Evolutionary conservation across 1,140 invertebrate genomes (phyloP).

Genomic region (Adelges cooleyi): DNA sequence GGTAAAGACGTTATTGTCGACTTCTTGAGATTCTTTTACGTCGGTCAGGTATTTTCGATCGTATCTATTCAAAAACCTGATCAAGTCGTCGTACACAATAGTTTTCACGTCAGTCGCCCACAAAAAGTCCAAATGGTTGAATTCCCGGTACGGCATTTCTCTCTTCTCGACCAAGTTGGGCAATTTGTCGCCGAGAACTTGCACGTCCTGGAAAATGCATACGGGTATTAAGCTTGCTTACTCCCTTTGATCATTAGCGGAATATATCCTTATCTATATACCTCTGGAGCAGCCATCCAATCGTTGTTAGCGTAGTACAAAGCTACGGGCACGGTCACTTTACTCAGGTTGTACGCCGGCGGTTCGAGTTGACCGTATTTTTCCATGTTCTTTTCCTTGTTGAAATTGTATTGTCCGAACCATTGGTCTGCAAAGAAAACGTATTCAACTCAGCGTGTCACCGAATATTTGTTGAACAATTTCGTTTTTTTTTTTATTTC

Average conservation of each 20-base stretch:
- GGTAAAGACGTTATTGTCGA: not conserved
- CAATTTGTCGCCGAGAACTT: slow-evolving; percentile 41
- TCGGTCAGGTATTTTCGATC: not conserved
- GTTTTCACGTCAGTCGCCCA: slow-evolving; percentile 48
- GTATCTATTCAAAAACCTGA: slow-evolving; percentile 30
- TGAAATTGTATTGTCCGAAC: slow-evolving; percentile 41
- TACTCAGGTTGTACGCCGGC: slow-evolving; percentile 47
- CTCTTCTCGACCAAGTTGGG: slow-evolving; percentile 40
- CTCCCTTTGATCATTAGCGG: too few relatives aligned
- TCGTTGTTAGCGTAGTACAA: slow-evolving; percentile 62
- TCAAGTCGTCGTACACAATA: slow-evolving; percentile 45
- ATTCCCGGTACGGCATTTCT: slow-evolving; percentile 45
- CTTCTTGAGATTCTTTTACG: not conserved
- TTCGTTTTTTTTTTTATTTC: not conserved
- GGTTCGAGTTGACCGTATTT: slow-evolving; percentile 41
- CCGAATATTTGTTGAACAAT: not conserved
- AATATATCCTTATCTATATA: slow-evolving; percentile 9
- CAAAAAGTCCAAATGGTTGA: slow-evolving; percentile 60
- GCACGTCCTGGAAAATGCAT: slow-evolving; percentile 45
- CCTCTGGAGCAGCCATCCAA: slow-evolving; percentile 43
- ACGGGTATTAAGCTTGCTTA: too few relatives aligned
- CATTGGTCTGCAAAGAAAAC: slow-evolving; percentile 22
- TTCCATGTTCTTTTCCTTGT: slow-evolving; percentile 40
- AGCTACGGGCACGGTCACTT: slow-evolving; percentile 51
- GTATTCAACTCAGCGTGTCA: slow-evolving; percentile 20